Base-by-base conservation (phyloP, 2,113 vertebrate genomes). In the Nansenia antarctica region DNA sequence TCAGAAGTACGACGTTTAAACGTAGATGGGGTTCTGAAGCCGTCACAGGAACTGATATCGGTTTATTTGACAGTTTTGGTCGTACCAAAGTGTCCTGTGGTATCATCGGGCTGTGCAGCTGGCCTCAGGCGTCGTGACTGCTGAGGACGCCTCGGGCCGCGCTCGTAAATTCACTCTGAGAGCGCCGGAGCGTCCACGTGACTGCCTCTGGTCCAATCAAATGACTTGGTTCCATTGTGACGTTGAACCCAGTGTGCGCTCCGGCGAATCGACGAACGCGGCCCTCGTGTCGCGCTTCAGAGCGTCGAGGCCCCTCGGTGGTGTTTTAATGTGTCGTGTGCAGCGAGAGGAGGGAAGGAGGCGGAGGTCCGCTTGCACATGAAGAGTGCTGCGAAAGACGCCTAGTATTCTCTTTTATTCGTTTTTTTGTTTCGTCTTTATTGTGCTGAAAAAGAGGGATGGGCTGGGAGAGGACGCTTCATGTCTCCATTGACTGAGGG, bases 361-460 rank as follows among this genome's bases (percentile, higher is more conserved):
- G 59, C 47, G 15, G 12, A 22, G 35, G 24, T 39, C 26, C 31
- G 20, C 27, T 24, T 14, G 71, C 71, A 74, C 72, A 45, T 74
- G 72, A 74, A 74, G 72, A 74, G 65, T 68, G 72, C 65, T 39
- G 58, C 31, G 3, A 20, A 20, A 45, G n/a, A 49, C 52, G 69
- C 62, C 15, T 35, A 37, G 65, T 37, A n/a, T 34, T 55, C 35
- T 9, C 45, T 34, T 18, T 30, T 42, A 37, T 42, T 22, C 24
- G 2, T 54, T 60, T 69, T 58, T 49, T 68, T 49, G n/a, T n/a
- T 58, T 34, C 34, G 24, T 47, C n/a, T n/a, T n/a, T 37, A 37
- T 31, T 18, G 27, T 42, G 22, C 35, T 49, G 35, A 65, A 45
- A 62, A n/a, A 52, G 45, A 62, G 34, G 32, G 32, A 58, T 31